Evolutionary conservation across 1,140 invertebrate genomes (phyloP).

Genomic region (Caenorhabditis tropicalis): DNA sequence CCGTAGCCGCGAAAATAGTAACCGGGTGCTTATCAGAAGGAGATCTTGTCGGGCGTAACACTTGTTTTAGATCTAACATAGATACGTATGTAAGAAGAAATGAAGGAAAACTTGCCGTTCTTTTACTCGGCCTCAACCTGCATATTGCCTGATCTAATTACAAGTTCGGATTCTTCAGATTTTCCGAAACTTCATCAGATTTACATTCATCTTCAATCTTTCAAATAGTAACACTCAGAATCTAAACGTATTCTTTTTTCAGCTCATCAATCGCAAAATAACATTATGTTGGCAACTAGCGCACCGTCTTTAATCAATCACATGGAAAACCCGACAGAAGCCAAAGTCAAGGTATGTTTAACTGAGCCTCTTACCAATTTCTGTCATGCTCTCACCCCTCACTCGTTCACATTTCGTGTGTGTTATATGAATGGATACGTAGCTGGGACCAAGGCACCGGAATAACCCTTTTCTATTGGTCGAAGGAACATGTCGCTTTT

Average conservation of each 20-base stretch:
- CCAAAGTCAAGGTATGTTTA: conserved; percentile 11
- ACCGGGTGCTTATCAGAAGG: conserved; percentile 30
- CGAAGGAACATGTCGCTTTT: conserved; percentile 12
- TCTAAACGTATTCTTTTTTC: background rate
- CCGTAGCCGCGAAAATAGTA: conserved; percentile 24
- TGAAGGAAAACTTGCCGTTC: conserved; percentile 5
- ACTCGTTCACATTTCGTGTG: conserved; percentile 44
- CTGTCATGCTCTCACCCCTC: conserved; percentile 42
- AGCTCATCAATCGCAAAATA: conserved; percentile 31
- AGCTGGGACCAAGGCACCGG: conserved; percentile 30
- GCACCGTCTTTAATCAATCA: conserved; percentile 12
- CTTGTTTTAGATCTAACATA: conserved; percentile 28
- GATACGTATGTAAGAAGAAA: background rate
- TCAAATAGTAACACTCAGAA: background rate
- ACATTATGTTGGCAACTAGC: background rate
- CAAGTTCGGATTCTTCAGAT: background rate
- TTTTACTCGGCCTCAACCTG: background rate
- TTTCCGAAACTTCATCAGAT: background rate
- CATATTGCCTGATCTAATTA: background rate
- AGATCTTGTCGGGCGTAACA: conserved; percentile 30
- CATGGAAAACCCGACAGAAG: conserved; percentile 15
- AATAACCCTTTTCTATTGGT: background rate
- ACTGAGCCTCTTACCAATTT: conserved; percentile 6
- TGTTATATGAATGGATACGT: conserved; percentile 39
- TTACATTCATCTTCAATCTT: background rate